Conservation (phyloP, 2,797 vertebrate species). For the Tarsius wallacei region DNA sequence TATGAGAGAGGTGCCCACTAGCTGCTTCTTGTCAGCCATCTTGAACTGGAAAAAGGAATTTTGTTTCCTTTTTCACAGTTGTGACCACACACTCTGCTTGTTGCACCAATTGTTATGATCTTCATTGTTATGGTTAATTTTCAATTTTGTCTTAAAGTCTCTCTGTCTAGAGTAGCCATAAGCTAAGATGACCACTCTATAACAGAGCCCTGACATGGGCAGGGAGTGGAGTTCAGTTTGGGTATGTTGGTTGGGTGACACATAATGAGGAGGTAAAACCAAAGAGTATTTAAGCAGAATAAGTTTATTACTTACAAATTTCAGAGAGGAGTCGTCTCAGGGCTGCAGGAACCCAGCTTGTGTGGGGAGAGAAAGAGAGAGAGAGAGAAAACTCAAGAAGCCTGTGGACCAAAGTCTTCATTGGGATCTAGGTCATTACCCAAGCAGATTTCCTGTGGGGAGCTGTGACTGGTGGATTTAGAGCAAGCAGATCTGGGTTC, state of each 20-base stretch:
- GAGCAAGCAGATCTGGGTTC: neutral
- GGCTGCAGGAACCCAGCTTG: neutral
- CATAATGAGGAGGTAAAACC: neutral
- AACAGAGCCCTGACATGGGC: neutral
- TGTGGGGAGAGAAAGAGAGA: neutral
- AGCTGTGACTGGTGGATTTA: neutral
- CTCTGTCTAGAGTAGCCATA: neutral
- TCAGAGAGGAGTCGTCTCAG: neutral
- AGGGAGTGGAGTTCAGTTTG: neutral
- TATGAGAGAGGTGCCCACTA: no score
- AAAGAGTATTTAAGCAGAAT: neutral
- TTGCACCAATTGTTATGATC: neutral
- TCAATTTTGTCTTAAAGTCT: neutral
- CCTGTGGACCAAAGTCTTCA: neutral
- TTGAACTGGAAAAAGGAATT: neutral
- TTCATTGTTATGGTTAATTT: neutral
- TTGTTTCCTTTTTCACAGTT: neutral
- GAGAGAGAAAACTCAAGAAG: neutral
- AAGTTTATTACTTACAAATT: neutral
- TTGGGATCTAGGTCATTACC: neutral
- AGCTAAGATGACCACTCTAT: neutral
- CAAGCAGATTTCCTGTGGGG: neutral
- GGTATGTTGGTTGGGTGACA: neutral
- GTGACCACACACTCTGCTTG: rapidly evolving
- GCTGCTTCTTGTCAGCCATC: no score